These are phyloP conservation scores for Lagocephalus sceleratus DNA, from an alignment of 2,797 vertebrate genomes.

Conservation along the genomic window DNA sequence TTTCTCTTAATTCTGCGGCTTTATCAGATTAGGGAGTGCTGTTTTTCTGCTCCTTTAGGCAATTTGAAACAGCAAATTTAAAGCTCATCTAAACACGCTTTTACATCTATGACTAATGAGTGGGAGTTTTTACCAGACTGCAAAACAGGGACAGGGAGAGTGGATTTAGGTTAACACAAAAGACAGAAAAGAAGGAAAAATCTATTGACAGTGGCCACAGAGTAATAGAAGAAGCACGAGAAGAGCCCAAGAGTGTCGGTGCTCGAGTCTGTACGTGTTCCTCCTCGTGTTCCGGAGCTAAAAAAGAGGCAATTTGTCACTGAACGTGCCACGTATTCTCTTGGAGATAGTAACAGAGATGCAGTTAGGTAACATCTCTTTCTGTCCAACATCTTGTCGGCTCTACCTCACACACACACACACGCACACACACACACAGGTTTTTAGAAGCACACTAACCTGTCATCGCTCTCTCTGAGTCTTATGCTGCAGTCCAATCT, in stretches of 20 bases:
- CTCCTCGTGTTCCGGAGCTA: constrained; percentile 39
- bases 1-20: constrained; percentile 26
- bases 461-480: constrained; percentile 26
- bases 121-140: constrained; percentile 10
- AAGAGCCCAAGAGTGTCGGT: constrained; percentile 17
- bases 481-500: constrained; percentile 41
- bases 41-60: constrained; percentile 12
- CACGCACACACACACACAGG: neutral
- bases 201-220: too few relatives aligned
- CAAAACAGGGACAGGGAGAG: constrained; percentile 15
- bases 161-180: neutral
- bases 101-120: constrained; percentile 4
- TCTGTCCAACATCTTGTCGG: constrained; percentile 37
- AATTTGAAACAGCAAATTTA: constrained; percentile 17
- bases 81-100: constrained; percentile 26
- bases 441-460: constrained; percentile 38
- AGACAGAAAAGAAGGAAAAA: neutral
- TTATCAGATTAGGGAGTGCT: constrained; percentile 25
- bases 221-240: too few relatives aligned
- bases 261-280: constrained; percentile 36
- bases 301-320: constrained; percentile 51
- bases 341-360: constrained; percentile 41
- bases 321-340: constrained; percentile 45
- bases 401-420: constrained; percentile 26
- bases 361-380: constrained; percentile 46